Evolutionary conservation across 2,888 invertebrate species (phyloP), one percentile per base, ranked within the genome.

Genomic region (Andrena dorsata): DNA sequence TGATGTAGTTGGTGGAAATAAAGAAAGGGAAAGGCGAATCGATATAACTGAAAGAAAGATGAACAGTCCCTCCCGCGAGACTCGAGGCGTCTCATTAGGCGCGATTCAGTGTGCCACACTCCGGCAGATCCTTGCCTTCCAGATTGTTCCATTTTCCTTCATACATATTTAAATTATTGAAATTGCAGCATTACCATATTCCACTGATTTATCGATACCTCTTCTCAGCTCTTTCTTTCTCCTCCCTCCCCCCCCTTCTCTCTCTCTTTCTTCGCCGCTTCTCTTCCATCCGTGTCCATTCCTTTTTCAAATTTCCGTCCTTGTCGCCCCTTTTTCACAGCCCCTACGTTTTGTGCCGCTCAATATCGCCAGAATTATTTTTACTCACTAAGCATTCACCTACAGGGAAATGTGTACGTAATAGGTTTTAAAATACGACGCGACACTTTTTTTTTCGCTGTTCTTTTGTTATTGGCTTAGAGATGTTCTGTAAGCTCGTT

Each of bases 131-230:
- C 90, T 90, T 90, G 87, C 90, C 90, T 90, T 90, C 91, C 91
- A 90, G 92, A 92, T 93, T 92, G 92, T 93, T 93, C 92, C 93
- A 92, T 93, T 93, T 92, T 92, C 91, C 92, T 93, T 93, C 93
- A 93, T 93, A 92, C 92, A 93, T 93, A 93, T 93, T 93, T 93
- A 93, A 93, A 92, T 93, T 92, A 93, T 93, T 93, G 92, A 93
- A 93, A 93, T 93, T 90, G 88, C 80, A 79, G 83, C 88, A 93
- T 93, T 93, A 93, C 93, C 93, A 93, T 93, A 92, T 91, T 92
- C 91, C 91, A 93, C 93, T 93, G 93, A 93, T 93, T 93, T 93
- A 93, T 93, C 92, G 92, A 90, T 91, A 91, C 90, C 90, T 91
- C 90, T 88, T 86, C 85, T 86, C 88, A 63, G 78, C 80, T 82